A percentile compares a stretch with the other conserved stretches of the same genome.
These are phyloP conservation scores for Nematostella vectensis DNA, from an alignment of 92 coral and sea anemone genomes.

Conservation along the genomic window DNA sequence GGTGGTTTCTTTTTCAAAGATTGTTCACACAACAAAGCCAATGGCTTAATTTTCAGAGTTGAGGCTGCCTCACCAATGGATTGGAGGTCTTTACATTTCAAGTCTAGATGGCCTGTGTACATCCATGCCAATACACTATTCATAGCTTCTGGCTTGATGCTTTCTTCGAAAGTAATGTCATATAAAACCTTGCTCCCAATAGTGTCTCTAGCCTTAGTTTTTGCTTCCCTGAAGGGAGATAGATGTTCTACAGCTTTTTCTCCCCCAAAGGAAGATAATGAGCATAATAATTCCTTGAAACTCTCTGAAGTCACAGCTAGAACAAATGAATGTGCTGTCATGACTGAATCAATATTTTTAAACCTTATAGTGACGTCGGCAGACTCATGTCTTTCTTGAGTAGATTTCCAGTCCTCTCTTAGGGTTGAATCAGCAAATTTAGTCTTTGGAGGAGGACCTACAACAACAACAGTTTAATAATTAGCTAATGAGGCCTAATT, in stretches of 20 bases:
- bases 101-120: conserved; percentile 30
- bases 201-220: too few species aligned
- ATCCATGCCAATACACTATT: conserved; percentile 30
- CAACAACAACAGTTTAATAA: not conserved
- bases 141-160: conserved; percentile 28
- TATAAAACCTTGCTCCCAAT: too few species aligned
- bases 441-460: conserved; percentile 36
- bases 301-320: conserved; percentile 35
- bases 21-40: conserved; percentile 17
- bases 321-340: conserved; percentile 50
- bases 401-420: conserved; percentile 28
- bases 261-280: too few species aligned
- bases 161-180: conserved; percentile 15
- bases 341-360: conserved; percentile 33
- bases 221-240: too few species aligned
- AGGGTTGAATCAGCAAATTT: conserved; percentile 30
- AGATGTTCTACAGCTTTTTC: too few species aligned
- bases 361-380: conserved; percentile 48
- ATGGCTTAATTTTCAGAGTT: conserved; percentile 18
- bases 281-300: conserved; percentile 24
- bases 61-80: conserved; percentile 26
- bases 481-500: too few species aligned
- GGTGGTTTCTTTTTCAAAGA: conserved; percentile 5
- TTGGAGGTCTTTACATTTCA: conserved; percentile 13
- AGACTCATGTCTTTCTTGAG: conserved; percentile 9